Conservation (phyloP, 2,113 vertebrate genomes). For the Excalfactoria chinensis region DNA sequence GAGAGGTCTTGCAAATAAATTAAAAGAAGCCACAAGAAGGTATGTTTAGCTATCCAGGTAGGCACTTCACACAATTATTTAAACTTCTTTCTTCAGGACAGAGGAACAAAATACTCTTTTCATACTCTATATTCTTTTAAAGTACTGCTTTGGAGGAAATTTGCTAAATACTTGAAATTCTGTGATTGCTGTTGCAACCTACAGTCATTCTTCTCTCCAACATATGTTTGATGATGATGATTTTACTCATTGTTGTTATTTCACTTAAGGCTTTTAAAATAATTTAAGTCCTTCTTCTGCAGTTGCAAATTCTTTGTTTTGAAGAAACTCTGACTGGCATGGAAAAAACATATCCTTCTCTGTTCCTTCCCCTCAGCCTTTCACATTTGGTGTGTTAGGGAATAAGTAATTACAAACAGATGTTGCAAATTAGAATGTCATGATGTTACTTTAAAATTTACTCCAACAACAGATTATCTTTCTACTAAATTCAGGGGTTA, state of each 20-base stretch:
- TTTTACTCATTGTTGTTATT: background rate
- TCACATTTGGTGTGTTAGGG: slow-evolving; percentile 40
- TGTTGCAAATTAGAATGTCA: slow-evolving; percentile 61
- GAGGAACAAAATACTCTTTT: background rate
- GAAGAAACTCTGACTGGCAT: background rate
- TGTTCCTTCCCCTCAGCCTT: background rate
- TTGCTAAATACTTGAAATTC: background rate
- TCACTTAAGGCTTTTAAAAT: background rate
- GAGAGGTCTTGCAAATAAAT: background rate
- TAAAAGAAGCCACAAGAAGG: background rate
- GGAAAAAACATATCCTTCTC: background rate
- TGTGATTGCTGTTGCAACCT: background rate
- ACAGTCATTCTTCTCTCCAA: background rate
- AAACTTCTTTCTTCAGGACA: background rate
- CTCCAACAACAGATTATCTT: slow-evolving; percentile 45
- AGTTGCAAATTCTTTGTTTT: background rate
- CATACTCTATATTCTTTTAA: background rate
- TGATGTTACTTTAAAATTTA: slow-evolving; percentile 41
- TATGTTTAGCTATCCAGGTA: background rate
- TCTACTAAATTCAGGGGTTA: slow-evolving; percentile 53
- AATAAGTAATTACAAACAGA: slow-evolving; percentile 53
- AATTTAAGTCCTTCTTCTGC: background rate
- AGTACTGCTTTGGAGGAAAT: background rate
- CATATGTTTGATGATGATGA: background rate
- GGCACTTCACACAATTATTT: background rate